Percentiles rank a stretch among this genome's conserved stretches.
phyloP scores from a whole-genome alignment of 1,140 invertebrate genomes.

The Eupeodes corollae region DNA sequence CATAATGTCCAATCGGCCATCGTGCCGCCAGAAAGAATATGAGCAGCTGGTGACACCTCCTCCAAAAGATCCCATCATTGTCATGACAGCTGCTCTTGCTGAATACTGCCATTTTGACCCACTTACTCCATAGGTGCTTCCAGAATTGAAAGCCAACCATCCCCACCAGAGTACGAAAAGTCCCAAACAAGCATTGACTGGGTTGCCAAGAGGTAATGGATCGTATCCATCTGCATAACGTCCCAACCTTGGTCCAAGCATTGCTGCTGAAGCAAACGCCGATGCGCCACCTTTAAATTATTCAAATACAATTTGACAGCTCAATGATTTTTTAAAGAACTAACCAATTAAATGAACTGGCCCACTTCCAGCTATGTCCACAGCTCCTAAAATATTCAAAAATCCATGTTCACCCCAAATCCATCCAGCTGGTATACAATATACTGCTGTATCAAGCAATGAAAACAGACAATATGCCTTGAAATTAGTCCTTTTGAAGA shows the following conservation, averaged over 20 bases:
- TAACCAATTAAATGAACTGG: conserved; percentile 75
- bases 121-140: conserved; percentile 61
- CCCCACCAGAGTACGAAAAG: conserved; percentile 85
- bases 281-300: conserved; percentile 22
- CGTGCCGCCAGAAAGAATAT: conserved; percentile 50
- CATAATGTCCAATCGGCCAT: conserved; percentile 60
- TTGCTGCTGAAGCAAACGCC: conserved; percentile 73
- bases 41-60: conserved; percentile 58
- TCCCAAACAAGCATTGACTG: conserved; percentile 77
- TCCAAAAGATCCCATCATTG: conserved; percentile 72
- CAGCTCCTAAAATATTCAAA: conserved; percentile 55
- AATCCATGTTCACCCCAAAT: conserved; percentile 71
- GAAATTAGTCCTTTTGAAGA: conserved; percentile 58
- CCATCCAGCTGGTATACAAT: conserved; percentile 63
- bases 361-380: conserved; percentile 77
- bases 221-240: conserved; percentile 61
- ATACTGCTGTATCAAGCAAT: conserved; percentile 72
- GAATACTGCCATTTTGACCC: conserved; percentile 57
- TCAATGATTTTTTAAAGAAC: background rate
- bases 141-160: conserved; percentile 83
- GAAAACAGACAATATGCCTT: conserved; percentile 79
- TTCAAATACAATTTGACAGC: no score
- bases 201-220: conserved; percentile 64
- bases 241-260: conserved; percentile 72
- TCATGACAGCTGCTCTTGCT: conserved; percentile 70